Evolutionary conservation across 1,140 invertebrate species (phyloP), one percentile per base, ranked within the genome.

Genomic region (Arion vulgaris): DNA sequence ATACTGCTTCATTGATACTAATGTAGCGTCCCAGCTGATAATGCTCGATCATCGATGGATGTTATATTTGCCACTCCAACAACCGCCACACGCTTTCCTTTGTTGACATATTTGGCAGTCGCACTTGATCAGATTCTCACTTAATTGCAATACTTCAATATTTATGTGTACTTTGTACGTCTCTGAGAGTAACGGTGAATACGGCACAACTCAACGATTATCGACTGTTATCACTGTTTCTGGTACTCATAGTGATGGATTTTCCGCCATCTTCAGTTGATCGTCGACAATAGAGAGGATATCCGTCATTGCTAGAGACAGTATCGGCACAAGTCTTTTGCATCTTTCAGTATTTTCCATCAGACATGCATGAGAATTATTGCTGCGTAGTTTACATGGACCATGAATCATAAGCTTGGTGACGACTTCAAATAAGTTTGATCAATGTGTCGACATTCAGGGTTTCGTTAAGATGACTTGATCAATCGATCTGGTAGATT

Each of bases 331-430:
- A 89, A 66, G 83, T 93, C 93, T 26, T 80, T 53, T 32, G 92
- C 89, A 88, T 93, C 94, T 66, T 68, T 86, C 84, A 94, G 93
- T 0, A 90, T 86, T 38, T 69, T n/a, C n/a, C n/a, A n/a, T n/a
- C n/a, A n/a, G n/a, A n/a, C n/a, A n/a, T n/a, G n/a, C n/a, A n/a
- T n/a, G n/a, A n/a, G n/a, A n/a, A n/a, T n/a, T n/a, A n/a, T n/a
- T n/a, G n/a, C n/a, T n/a, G n/a, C n/a, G n/a, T n/a, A n/a, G n/a
- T n/a, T n/a, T n/a, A n/a, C n/a, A n/a, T n/a, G n/a, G n/a, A n/a
- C n/a, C n/a, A n/a, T n/a, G n/a, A n/a, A n/a, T n/a, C n/a, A n/a
- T n/a, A n/a, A n/a, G n/a, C n/a, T n/a, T n/a, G n/a, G n/a, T n/a
- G n/a, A n/a, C n/a, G n/a, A n/a, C n/a, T n/a, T n/a, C n/a, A n/a